A percentile compares a stretch with the other conserved stretches of the same genome.
Conservation (phyloP, 2,797 vertebrate genomes). For the Oryzias dopingdopingensis region DNA sequence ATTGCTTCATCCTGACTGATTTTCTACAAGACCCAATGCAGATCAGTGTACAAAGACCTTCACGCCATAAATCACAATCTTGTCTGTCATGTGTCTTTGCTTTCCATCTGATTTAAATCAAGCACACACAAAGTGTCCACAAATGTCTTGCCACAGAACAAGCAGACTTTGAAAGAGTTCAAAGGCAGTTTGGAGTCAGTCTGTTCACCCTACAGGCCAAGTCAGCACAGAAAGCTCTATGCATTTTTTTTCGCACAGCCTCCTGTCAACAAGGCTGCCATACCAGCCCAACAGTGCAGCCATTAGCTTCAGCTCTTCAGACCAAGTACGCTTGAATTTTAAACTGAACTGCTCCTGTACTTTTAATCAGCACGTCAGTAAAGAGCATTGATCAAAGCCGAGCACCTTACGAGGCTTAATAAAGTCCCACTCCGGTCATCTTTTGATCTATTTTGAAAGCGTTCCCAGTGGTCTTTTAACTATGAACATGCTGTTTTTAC, state of each 20-base stretch:
- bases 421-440: too few species aligned
- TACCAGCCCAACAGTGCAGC: slow-evolving; percentile 22
- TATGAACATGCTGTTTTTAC: too few species aligned
- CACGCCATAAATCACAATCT: slow-evolving; percentile 6
- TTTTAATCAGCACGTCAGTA: slow-evolving; percentile 36
- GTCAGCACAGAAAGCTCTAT: slow-evolving; percentile 37
- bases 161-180: slow-evolving; percentile 60
- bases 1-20: too few species aligned
- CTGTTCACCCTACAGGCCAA: slow-evolving; percentile 59
- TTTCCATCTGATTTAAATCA: slow-evolving; percentile 6
- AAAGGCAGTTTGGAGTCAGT: slow-evolving; percentile 60
- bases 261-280: slow-evolving; percentile 50
- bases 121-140: slow-evolving; percentile 13
- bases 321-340: slow-evolving; percentile 24
- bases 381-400: slow-evolving; percentile 23
- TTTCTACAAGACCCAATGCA: not conserved
- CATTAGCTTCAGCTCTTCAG: slow-evolving; percentile 28
- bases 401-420: too few species aligned
- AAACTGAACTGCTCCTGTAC: slow-evolving; percentile 20
- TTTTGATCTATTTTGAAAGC: too few species aligned
- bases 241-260: slow-evolving; percentile 39
- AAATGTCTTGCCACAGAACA: slow-evolving; percentile 23
- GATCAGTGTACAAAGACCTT: slow-evolving; percentile 13
- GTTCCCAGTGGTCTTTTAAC: too few species aligned
- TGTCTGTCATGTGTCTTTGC: not conserved